These are phyloP conservation scores for Conopomorpha cramerella DNA, from an alignment of 1,140 invertebrate species.

Conservation along the genomic window DNA sequence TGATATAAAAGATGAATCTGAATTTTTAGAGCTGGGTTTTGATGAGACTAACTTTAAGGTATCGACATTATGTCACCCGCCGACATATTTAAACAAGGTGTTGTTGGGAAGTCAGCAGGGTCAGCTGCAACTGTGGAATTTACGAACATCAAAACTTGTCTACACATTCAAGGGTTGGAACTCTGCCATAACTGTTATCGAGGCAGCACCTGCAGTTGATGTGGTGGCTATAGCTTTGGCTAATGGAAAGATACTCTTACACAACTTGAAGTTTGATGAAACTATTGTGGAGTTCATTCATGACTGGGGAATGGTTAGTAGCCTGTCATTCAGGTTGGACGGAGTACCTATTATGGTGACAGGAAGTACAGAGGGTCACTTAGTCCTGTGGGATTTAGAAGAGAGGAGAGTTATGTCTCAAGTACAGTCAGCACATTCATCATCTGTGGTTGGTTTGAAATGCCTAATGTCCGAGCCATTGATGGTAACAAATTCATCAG, in stretches of 20 bases:
- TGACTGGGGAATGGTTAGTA: constrained; percentile 89
- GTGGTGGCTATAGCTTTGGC: constrained; percentile 85
- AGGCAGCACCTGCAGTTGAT: constrained; percentile 88
- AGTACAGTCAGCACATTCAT: constrained; percentile 75
- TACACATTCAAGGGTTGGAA: constrained; percentile 83
- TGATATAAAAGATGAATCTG: constrained; percentile 78
- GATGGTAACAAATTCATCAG: constrained; percentile 87
- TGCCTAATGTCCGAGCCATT: constrained; percentile 88
- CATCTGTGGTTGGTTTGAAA: constrained; percentile 75
- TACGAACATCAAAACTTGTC: constrained; percentile 78
- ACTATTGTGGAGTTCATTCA: constrained; percentile 86
- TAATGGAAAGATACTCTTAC: constrained; percentile 82
- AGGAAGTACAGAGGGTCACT: constrained; percentile 77
- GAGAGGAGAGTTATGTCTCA: constrained; percentile 78
- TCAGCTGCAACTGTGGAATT: constrained; percentile 87
- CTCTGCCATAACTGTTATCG: constrained; percentile 70
- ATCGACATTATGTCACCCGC: constrained; percentile 82
- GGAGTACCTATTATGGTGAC: constrained; percentile 85
- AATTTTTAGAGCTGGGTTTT: constrained; percentile 74
- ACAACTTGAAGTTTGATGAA: constrained; percentile 88
- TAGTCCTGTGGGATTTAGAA: constrained; percentile 95
- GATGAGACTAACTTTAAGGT: constrained; percentile 75
- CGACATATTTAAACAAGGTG: constrained; percentile 93
- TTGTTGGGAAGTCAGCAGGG: constrained; percentile 92
- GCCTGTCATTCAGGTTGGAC: constrained; percentile 87